Evolutionary conservation across 2,888 invertebrate species (phyloP), one percentile per base, ranked within the genome.

Genomic region (Drosophila ezoana): DNA sequence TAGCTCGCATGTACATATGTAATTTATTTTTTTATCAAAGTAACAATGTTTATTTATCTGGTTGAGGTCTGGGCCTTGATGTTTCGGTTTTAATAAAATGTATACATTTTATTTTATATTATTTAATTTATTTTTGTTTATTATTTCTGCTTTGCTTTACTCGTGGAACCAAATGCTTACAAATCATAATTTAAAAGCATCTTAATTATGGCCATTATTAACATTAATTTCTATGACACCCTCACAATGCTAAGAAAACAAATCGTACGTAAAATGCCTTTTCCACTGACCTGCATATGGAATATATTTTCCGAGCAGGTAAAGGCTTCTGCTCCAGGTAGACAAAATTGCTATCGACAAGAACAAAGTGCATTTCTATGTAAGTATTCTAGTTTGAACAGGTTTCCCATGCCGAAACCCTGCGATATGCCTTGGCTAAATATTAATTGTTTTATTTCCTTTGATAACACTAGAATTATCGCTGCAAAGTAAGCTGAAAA

Each of bases 301-400:
- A 20, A 18, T 49, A 18, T 28, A 28, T 14, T 11, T 32, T 10
- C 16, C 4, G 37, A 32, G 1, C 70, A 57, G 69, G 61, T 69
- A 52, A 18, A 61, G 14, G 10, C 51, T 18, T 18, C 8, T 3
- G 10, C n/a, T 11, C 3, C 43, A 57, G 48, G 56, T 74, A 72
- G 51, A 33, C 6, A 3, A n/a, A 5, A 20, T n/a, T 38, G 5
- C 3, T 3, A 4, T 9, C 2, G 14, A 23, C 28, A n/a, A 11
- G 33, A 44, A n/a, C 3, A 40, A 35, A 13, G 11, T 40, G 16
- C n/a, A 3, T 20, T n/a, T 43, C 1, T 8, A 11, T 41, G 18
- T 45, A 9, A 4, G 13, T 20, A 10, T 6, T 4, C n/a, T 2
- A 18, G 18, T 6, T 14, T n/a, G 35, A 64, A 44, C 63, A 23